These are phyloP conservation scores for Trochalopteron elliotii DNA, from an alignment of 2,113 vertebrate genomes.

Conservation along the genomic window DNA sequence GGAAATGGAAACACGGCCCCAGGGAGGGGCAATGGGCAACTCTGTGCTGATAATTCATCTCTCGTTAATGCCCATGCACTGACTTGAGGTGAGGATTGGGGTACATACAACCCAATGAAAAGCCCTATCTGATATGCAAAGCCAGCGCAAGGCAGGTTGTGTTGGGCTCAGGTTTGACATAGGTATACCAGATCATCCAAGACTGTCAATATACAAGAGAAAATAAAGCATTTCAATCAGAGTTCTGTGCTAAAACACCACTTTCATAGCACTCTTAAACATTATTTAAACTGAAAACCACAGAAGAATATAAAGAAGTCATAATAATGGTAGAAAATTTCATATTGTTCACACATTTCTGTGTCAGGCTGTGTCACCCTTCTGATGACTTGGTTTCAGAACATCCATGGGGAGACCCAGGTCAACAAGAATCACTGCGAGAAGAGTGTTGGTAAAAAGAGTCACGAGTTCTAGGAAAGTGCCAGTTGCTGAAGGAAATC, in stretches of 20 bases:
- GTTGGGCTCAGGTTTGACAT: not conserved
- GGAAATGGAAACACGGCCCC: not conserved
- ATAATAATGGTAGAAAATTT: not conserved
- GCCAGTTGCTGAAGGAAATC: not conserved
- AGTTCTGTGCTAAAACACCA: not conserved
- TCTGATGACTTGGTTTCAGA: not conserved
- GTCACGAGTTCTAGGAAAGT: not conserved
- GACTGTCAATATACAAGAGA: not conserved
- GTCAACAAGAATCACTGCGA: not conserved
- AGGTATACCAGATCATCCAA: not conserved
- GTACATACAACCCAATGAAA: not conserved
- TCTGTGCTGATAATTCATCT: not conserved
- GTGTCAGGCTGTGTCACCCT: not conserved
- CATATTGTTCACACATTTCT: not conserved
- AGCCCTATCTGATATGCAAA: not conserved
- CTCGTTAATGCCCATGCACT: rapidly evolving
- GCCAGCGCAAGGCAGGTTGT: not conserved
- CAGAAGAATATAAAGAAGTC: not conserved
- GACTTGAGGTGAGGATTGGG: not conserved
- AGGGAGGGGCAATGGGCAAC: not conserved
- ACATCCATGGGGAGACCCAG: not conserved
- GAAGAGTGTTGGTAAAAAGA: not conserved
- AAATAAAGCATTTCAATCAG: not conserved
- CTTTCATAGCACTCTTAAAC: not conserved
- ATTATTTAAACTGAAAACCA: not conserved